Base-by-base conservation (phyloP, 2,888 invertebrate genomes). In the Cartodere bifasciata region DNA sequence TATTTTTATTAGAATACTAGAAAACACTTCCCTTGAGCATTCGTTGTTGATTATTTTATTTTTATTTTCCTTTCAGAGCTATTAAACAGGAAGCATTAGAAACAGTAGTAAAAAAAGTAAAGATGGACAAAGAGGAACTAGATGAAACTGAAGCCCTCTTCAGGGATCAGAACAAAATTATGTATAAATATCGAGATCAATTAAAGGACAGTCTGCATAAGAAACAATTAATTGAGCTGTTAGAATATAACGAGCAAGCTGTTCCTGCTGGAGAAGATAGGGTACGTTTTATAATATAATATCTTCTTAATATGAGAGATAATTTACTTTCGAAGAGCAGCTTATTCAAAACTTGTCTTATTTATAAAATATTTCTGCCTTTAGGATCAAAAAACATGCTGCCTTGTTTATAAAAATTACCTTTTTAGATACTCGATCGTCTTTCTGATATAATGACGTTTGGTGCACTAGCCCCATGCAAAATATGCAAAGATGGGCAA, bases 401-500 rank as follows among this genome's bases (percentile, higher is more conserved):
- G n/a, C n/a, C n/a, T n/a, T n/a, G n/a, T n/a, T n/a, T n/a, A n/a
- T n/a, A n/a, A n/a, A n/a, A n/a, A n/a, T n/a, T n/a, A n/a, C n/a
- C 5, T 38, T 62, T 63, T 15, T 50, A 87, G 82, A 69, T 80
- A 32, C 53, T 84, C 33, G 86, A 91, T 55, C 67, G 68, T 29
- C 55, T 91, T 4, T 70, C 84, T 6, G 97, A 98, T 58, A 67
- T 75, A 16, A 78, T 97, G 72, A 70, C 78, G 0, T 98, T 97
- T 63, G 98, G 97, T 16, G 72, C 76, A 2, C 63, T 90, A 3
- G 58, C 69, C 36, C 72, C 71, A 0, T 98, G 97, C 48, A 56
- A 71, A 0, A 76, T 80, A 44, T 98, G 97, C 52, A 69, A 72
- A 29, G 56, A 64, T 2, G 85, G 85, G 0, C 81, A 87, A 49